Conservation (phyloP, 2,113 vertebrate species). For the Lucifuga dentata region DNA sequence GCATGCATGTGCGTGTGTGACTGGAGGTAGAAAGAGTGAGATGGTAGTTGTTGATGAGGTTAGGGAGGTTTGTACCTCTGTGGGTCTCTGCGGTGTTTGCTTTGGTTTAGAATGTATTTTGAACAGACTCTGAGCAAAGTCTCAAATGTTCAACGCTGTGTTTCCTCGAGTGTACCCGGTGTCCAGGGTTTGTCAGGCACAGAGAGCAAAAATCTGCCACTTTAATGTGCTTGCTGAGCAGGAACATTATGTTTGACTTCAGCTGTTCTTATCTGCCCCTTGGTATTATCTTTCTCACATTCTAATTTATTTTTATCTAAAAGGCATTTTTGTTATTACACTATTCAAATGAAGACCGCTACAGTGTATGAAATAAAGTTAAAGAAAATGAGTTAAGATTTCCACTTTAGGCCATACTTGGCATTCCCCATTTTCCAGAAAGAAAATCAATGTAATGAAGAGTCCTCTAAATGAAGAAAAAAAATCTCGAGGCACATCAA, state of each 20-base stretch:
- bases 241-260: slow-evolving; percentile 81
- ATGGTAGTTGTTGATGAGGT: slow-evolving; percentile 51
- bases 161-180: slow-evolving; percentile 63
- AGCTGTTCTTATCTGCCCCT: slow-evolving; percentile 79
- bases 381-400: slow-evolving; percentile 48
- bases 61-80: slow-evolving; percentile 51
- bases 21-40: slow-evolving; percentile 6
- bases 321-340: slow-evolving; percentile 71
- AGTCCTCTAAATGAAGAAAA: slow-evolving; percentile 2
- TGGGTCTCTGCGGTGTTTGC: slow-evolving; percentile 57
- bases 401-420: slow-evolving; percentile 42
- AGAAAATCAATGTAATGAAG: slow-evolving; percentile 35
- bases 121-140: slow-evolving; percentile 62
- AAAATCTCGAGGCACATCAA: not conserved
- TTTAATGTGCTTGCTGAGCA: slow-evolving; percentile 81
- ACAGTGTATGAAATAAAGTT: slow-evolving; percentile 53
- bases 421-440: slow-evolving; percentile 27
- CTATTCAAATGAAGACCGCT: slow-evolving; percentile 73
- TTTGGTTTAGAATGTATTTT: slow-evolving; percentile 66
- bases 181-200: slow-evolving; percentile 69
- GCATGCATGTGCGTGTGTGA: slow-evolving; percentile 15
- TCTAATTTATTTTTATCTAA: slow-evolving; percentile 74
- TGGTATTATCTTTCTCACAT: slow-evolving; percentile 68
- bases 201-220: slow-evolving; percentile 69
- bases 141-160: slow-evolving; percentile 47